These are phyloP conservation scores for Coptotermes formosanus DNA, from an alignment of 1,140 invertebrate species.

Conservation along the genomic window DNA sequence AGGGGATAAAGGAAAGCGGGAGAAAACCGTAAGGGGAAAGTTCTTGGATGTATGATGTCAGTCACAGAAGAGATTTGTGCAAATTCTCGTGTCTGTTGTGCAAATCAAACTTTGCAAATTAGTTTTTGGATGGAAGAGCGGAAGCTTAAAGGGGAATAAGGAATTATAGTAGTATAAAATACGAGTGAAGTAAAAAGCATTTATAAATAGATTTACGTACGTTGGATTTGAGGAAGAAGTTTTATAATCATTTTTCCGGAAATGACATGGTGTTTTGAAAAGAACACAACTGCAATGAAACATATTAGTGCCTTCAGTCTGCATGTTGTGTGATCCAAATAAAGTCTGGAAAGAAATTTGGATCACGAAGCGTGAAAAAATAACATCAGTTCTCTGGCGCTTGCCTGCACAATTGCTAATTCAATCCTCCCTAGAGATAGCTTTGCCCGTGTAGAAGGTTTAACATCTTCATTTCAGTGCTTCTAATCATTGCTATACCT, in stretches of 20 bases:
- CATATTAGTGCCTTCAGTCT: neutral
- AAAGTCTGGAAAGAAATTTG: neutral
- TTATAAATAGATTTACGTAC: neutral
- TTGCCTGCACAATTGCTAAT: neutral
- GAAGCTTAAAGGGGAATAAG: neutral
- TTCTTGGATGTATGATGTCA: constrained; percentile 14
- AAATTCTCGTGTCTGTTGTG: neutral
- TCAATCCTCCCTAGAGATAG: too few species aligned
- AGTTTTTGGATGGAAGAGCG: neutral
- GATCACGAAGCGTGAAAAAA: neutral
- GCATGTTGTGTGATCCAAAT: neutral
- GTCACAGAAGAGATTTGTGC: neutral
- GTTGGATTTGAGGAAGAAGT: neutral
- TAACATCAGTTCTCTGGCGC: neutral
- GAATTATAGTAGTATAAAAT: constrained; percentile 12
- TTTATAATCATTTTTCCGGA: neutral
- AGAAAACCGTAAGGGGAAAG: neutral
- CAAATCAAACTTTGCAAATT: constrained; percentile 19
- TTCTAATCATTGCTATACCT: too few species aligned
- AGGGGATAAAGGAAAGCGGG: neutral
- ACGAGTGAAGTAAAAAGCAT: neutral
- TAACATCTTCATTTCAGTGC: too few species aligned
- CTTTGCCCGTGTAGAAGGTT: too few species aligned
- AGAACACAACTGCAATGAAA: neutral
- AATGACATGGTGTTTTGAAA: neutral